Evolutionary conservation across 2,113 vertebrate species (phyloP), one percentile per base, ranked within the genome.

Genomic region (Glaucidium brasilianum): DNA sequence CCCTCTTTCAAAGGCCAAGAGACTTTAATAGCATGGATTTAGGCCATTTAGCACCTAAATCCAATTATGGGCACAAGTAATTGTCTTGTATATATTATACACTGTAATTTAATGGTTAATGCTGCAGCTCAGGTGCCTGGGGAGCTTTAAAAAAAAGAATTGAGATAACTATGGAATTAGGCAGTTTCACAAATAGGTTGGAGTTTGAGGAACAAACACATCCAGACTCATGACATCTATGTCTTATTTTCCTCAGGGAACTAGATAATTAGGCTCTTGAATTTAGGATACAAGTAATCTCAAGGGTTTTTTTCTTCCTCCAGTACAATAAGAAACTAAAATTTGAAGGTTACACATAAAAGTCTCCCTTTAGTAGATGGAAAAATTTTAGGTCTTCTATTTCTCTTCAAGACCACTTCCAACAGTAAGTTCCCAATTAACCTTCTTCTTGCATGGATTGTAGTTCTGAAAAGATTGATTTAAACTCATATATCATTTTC

Each of bases 81-180:
- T n/a, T 52, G 41, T n/a, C 25, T 80, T 3, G 0, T 41, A 69
- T 66, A 35, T 47, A 58, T 4, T 0, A 0, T 62, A 58, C 8
- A 53, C 9, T 86, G 63, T 32, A 77, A 84, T 77, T 81, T 84
- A 69, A 49, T 77, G 21, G 27, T 71, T 81, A 81, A 89, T n/a
- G 17, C 6, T 84, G n/a, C 30, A 66, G 37, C 11, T 91, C 10
- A 39, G 21, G 7, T 69, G 22, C 37, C 25, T 59, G 45, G 26
- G 18, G 15, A 92, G 5, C 5, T 82, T 90, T 15, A 50, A 34
- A 73, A 63, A 47, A 53, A 29, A 32, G 0, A 73, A 69, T 21
- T 56, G 18, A 68, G 32, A 27, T 73, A 49, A 60, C 25, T 39
- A 27, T 26, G 10, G 19, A 86, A 80, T 77, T 81, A 58, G 9